phyloP scores from a whole-genome alignment of 2,888 invertebrate genomes.

The Pyrgus malvae region DNA sequence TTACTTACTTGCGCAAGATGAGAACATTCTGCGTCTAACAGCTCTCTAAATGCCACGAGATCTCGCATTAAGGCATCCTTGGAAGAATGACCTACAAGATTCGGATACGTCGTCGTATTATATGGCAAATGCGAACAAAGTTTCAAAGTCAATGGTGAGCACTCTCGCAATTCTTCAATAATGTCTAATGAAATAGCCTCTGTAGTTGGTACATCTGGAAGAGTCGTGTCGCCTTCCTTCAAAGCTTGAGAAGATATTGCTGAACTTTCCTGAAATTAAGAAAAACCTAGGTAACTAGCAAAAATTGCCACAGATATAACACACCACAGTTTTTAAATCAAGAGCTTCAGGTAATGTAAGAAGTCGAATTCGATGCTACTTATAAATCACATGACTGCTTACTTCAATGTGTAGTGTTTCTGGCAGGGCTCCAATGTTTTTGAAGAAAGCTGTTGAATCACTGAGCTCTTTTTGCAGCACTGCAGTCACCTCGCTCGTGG shows the following conservation, averaged over 20 bases:
- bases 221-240: conserved; percentile 63
- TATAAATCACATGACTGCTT: conserved; percentile 11
- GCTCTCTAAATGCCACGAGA: conserved; percentile 90
- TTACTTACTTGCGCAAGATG: conserved; percentile 86
- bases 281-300: not conserved
- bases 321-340: no score
- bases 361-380: not conserved
- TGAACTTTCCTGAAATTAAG: conserved; percentile 65
- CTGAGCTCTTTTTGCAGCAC: conserved; percentile 85
- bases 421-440: conserved; percentile 54
- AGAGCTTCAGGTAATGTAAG: not conserved
- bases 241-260: conserved; percentile 70
- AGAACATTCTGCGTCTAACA: conserved; percentile 96
- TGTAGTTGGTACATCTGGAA: conserved; percentile 63
- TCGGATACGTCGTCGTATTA: conserved; percentile 92
- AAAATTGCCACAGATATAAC: no score
- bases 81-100: conserved; percentile 86
- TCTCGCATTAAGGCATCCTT: conserved; percentile 85
- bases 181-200: conserved; percentile 61
- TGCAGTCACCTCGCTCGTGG: conserved; percentile 84
- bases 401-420: conserved; percentile 73
- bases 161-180: conserved; percentile 84
- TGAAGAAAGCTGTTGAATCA: conserved; percentile 59
- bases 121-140: conserved; percentile 88
- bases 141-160: conserved; percentile 84